phyloP scores from a whole-genome alignment of 2,888 invertebrate species.

The Conus canariensis region DNA sequence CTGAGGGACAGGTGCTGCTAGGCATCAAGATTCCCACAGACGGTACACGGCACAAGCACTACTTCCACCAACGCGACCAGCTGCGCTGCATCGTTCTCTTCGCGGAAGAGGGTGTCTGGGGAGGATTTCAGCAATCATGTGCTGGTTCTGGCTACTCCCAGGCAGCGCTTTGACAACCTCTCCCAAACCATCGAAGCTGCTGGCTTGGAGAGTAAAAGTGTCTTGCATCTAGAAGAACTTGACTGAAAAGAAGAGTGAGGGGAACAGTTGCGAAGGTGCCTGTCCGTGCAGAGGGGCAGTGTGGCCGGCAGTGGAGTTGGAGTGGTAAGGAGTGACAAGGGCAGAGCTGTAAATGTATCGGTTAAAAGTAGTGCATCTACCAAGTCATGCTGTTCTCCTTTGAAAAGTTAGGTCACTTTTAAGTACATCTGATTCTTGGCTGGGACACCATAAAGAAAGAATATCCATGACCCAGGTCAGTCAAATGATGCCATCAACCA shows the following conservation, averaged over 20 bases:
- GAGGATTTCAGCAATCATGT: conserved; percentile 48
- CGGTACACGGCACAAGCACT: conserved; percentile 50
- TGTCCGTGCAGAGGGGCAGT: no score
- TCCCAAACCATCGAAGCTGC: conserved; percentile 47
- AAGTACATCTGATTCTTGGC: no score
- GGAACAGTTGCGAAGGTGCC: background rate
- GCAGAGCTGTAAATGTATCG: background rate
- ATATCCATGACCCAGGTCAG: no score
- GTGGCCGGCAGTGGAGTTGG: no score
- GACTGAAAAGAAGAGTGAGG: conserved; percentile 26
- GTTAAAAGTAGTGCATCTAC: no score
- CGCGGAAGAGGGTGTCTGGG: conserved; percentile 49
- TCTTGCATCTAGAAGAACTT: conserved; percentile 50
- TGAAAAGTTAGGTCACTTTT: no score
- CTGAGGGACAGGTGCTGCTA: conserved; percentile 41
- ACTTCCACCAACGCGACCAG: conserved; percentile 44
- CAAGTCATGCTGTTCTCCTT: no score
- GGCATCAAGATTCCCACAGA: conserved; percentile 51
- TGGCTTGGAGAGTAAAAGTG: conserved; percentile 48
- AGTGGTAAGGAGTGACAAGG: no score
- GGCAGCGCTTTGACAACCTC: conserved; percentile 42
- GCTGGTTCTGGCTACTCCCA: conserved; percentile 43
- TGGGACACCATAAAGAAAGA: no score
- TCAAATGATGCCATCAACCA: no score
- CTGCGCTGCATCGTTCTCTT: conserved; percentile 48